Evolutionary conservation across 2,888 invertebrate genomes (phyloP).

Genomic region (Elysia crispata): DNA sequence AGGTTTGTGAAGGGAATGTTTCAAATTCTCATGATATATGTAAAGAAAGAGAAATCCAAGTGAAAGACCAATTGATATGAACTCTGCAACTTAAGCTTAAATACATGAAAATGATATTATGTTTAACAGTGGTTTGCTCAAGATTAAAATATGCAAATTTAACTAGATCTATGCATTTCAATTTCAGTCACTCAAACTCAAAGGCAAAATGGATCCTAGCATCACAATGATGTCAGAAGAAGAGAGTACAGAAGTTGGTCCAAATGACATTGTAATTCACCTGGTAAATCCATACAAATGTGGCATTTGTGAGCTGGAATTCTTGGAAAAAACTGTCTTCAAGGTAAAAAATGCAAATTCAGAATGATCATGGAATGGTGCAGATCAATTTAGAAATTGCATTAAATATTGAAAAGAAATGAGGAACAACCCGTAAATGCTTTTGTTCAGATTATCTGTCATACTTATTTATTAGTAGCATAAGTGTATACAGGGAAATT

Average conservation of each 20-base stretch:
- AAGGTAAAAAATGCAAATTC: slow-evolving; percentile 44
- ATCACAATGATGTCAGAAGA: slow-evolving; percentile 47
- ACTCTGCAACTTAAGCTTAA: too few relatives aligned
- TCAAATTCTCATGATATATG: too few relatives aligned
- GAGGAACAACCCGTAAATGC: too few relatives aligned
- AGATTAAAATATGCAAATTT: neutral
- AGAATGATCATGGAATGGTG: too few relatives aligned
- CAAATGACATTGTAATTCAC: slow-evolving; percentile 50
- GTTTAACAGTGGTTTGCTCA: neutral
- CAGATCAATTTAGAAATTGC: too few relatives aligned
- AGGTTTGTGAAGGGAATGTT: too few relatives aligned
- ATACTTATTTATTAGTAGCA: too few relatives aligned
- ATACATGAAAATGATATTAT: neutral
- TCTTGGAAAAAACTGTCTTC: slow-evolving; percentile 46
- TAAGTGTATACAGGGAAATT: too few relatives aligned
- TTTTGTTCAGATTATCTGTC: too few relatives aligned
- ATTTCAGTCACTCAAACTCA: neutral
- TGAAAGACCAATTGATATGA: too few relatives aligned
- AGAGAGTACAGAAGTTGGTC: slow-evolving; percentile 46
- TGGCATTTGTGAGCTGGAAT: slow-evolving; percentile 48
- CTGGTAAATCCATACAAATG: slow-evolving; percentile 48
- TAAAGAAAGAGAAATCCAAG: too few relatives aligned
- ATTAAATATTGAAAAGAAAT: too few relatives aligned
- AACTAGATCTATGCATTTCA: neutral
- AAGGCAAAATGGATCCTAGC: slow-evolving; percentile 41